Base-by-base conservation (phyloP, 2,888 invertebrate genomes). In the Megaustenia siamemsis region DNA sequence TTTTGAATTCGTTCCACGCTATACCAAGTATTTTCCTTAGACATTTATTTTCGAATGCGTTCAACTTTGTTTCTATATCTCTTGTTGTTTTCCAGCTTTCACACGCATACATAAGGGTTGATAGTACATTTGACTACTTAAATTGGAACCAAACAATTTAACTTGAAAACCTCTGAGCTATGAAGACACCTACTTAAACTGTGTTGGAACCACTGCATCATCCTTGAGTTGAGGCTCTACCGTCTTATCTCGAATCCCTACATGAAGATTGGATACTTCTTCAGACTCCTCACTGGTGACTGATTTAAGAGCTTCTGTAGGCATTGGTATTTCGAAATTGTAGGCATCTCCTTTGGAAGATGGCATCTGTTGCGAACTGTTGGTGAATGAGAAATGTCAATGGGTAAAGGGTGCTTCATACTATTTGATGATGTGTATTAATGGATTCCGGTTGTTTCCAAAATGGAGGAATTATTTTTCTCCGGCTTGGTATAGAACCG, bases 171-270 rank as follows among this genome's bases (percentile, higher is more conserved):
- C 28, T 6, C 8, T 0, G 18, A 15, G n/a, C 40, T 24, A 4
- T 21, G 1, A 32, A 18, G 1, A 45, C 5, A 24, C 5, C 1
- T 76, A 63, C 69, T 68, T 83, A 78, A 80, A 80, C 35, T 80
- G 80, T 32, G 80, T 80, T 0, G 69, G n/a, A 21, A 80, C 28
- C 49, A 80, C 53, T 21, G 69, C 69, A 18, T 80, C 80, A n/a
- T 45, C 18, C 35, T 49, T 53, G 28, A 69, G 3, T 12, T 69
- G 53, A 2, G 80, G 80, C 0, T 73, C 60, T 12, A 77, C 68
- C 1, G 56, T 56, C 28, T 38, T 43, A 35, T 69, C 45, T 32
- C 45, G 71, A 15, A 79, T 21, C 1, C 63, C 45, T 49, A 60
- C 32, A 43, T 56, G 49, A 0, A 32, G 53, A 12, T 83, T 43